Conservation (phyloP, 2,113 vertebrate species). For the Pycnonotus jocosus region DNA sequence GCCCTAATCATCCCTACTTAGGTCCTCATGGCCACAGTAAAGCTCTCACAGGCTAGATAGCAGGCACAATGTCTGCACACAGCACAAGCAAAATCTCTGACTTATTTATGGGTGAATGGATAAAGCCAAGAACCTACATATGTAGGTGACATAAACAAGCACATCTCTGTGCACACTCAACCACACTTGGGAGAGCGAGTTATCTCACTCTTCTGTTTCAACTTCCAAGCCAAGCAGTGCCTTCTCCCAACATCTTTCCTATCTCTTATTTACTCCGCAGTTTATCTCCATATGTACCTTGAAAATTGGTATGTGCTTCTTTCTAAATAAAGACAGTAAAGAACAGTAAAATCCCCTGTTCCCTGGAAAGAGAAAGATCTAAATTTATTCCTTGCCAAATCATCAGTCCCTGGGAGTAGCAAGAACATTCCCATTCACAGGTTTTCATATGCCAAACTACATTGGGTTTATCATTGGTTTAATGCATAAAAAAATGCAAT, state of each 20-base stretch:
- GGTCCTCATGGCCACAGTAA: background rate
- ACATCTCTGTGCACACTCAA: background rate
- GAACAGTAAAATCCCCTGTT: background rate
- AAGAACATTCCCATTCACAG: background rate
- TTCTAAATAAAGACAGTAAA: background rate
- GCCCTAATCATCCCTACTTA: accelerated
- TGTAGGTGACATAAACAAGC: background rate
- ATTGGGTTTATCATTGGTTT: background rate
- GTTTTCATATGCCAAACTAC: background rate
- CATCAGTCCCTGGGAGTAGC: background rate
- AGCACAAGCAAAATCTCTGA: background rate
- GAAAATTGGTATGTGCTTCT: background rate
- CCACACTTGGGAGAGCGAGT: background rate
- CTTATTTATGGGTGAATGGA: background rate
- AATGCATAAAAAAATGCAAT: background rate
- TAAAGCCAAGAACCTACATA: background rate
- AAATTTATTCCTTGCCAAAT: background rate
- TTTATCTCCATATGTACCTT: background rate
- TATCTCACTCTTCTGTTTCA: background rate
- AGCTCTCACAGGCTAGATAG: background rate
- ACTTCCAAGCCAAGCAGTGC: background rate
- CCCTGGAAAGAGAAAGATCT: background rate
- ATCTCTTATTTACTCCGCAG: background rate
- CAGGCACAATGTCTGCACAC: background rate
- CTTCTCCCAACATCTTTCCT: background rate